Evolutionary conservation across 2,797 vertebrate species (phyloP).

Genomic region (Pagetopsis macropterus): DNA sequence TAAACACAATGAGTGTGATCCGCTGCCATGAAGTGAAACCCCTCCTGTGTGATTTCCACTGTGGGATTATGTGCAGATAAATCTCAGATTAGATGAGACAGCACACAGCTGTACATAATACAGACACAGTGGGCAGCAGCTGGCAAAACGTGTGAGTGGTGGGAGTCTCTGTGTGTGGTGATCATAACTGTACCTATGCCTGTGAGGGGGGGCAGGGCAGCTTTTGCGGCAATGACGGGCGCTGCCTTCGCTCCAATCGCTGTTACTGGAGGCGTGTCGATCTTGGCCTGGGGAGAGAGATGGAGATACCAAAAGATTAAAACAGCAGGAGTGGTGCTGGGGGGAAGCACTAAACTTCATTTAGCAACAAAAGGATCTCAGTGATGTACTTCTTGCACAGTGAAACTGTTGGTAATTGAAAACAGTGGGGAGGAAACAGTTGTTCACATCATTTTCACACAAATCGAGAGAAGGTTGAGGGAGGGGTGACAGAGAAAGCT

Average conservation of each 20-base stretch:
- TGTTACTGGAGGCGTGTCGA: constrained; percentile 81
- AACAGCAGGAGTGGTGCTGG: background rate
- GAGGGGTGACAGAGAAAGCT: constrained; percentile 12
- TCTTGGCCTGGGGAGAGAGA: constrained; percentile 83
- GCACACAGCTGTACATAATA: constrained; percentile 40
- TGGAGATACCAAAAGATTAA: constrained; percentile 1
- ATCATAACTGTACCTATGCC: constrained; percentile 85
- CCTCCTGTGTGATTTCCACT: constrained; percentile 25
- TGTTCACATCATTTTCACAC: too few species aligned
- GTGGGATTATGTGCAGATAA: constrained; percentile 60
- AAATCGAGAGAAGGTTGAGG: background rate
- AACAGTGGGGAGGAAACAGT: background rate
- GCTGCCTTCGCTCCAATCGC: constrained; percentile 86
- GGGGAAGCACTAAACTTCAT: background rate
- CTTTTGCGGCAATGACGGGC: constrained; percentile 83
- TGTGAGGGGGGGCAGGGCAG: constrained; percentile 84
- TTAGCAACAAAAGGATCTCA: constrained; percentile 18
- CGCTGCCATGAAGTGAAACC: constrained; percentile 26
- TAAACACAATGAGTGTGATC: constrained; percentile 17
- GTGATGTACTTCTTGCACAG: background rate
- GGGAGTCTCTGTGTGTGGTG: constrained; percentile 17
- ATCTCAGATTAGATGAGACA: constrained; percentile 53
- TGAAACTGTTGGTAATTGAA: constrained; percentile 9
- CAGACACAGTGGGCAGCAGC: constrained; percentile 22
- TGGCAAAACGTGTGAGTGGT: constrained; percentile 13